These are phyloP conservation scores for Siniperca chuatsi DNA, from an alignment of 2,113 vertebrate species.

Conservation along the genomic window DNA sequence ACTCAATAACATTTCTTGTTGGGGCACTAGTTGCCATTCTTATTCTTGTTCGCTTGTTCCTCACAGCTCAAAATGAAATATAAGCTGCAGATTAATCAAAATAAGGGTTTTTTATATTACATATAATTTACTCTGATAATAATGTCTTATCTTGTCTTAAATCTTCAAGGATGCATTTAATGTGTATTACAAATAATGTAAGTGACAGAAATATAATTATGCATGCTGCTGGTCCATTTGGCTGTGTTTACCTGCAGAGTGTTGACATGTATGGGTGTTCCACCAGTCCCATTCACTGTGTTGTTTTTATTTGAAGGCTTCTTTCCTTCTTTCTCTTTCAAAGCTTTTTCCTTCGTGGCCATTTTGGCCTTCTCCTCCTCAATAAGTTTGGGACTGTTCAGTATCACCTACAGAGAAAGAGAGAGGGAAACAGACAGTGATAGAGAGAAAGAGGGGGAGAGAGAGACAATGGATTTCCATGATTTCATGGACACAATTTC, in stretches of 20 bases:
- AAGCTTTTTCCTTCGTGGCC: constrained; percentile 89
- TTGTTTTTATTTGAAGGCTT: constrained; percentile 90
- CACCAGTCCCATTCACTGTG: constrained; percentile 92
- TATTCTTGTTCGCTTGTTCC: not conserved
- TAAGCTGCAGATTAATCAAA: not conserved
- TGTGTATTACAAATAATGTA: not conserved
- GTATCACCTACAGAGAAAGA: constrained; percentile 82
- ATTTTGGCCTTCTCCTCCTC: constrained; percentile 94
- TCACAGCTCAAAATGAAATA: not conserved
- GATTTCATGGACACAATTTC: not conserved
- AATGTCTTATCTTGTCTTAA: not conserved
- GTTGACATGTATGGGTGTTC: constrained; percentile 94
- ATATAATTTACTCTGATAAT: not conserved
- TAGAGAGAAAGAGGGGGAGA: not conserved
- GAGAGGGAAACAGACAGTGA: not conserved
- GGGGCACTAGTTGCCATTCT: not conserved
- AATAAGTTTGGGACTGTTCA: constrained; percentile 94
- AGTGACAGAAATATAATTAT: not conserved
- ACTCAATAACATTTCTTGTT: not conserved
- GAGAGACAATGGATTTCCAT: not conserved
- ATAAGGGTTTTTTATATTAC: not conserved
- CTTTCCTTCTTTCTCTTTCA: constrained; percentile 89
- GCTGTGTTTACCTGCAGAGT: constrained; percentile 90
- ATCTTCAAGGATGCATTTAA: not conserved
- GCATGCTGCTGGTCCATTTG: not conserved